phyloP scores from a whole-genome alignment of 2,113 vertebrate species.

The Neomonachus schauinslandi region DNA sequence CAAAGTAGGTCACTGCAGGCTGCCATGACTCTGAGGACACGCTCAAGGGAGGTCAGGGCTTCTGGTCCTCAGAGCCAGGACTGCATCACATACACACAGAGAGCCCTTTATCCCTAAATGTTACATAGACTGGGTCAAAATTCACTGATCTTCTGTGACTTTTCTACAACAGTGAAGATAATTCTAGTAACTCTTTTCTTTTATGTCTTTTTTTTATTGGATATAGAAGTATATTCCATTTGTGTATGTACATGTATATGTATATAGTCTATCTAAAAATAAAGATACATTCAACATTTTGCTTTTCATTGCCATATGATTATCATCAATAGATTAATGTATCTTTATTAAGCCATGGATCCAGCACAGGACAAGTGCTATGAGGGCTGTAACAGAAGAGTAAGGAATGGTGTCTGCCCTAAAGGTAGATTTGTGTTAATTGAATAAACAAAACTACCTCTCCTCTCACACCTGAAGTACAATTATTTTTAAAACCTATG shows the following conservation, averaged over 20 bases:
- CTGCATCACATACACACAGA: background rate
- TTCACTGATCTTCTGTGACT: background rate
- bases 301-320: background rate
- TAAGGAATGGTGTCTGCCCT: background rate
- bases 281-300: slow-evolving; percentile 29
- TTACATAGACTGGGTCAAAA: background rate
- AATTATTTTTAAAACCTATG: background rate
- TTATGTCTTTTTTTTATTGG: background rate
- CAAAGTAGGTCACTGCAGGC: background rate
- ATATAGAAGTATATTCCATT: slow-evolving; percentile 1
- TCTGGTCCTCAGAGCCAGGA: background rate
- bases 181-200: background rate
- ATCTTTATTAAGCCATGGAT: background rate
- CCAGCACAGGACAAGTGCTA: background rate
- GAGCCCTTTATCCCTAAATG: background rate
- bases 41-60: background rate
- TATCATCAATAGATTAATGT: background rate
- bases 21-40: background rate
- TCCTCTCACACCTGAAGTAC: background rate
- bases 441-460: background rate
- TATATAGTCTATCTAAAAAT: background rate
- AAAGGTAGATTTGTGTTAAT: background rate
- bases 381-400: background rate
- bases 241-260: background rate
- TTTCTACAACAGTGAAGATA: background rate